Base-by-base conservation (phyloP, 2,113 vertebrate species). In the Octodon degus region DNA sequence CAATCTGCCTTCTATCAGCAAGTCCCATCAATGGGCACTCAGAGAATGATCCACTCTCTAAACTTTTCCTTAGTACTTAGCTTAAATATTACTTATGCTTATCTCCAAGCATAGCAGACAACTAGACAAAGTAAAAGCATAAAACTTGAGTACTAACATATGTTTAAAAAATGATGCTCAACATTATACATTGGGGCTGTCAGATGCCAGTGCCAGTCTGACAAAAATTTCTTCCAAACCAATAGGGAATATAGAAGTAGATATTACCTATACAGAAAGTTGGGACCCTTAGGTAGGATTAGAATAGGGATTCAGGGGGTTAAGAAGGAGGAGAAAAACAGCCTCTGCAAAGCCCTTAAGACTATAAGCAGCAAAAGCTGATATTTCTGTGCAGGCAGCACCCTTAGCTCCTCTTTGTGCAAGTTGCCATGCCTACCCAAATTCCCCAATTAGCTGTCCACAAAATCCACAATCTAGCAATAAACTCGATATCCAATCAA, bases 211-310 rank as follows among this genome's bases (percentile, higher is more conserved):
- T 22, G 20, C 8, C n/a, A 65, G 40, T 79, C 68, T 80, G 63
- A 89, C 19, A 95, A 85, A 67, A 60, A 94, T 89, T 34, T 76
- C 58, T 67, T 16, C 19, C 37, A 90, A 81, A 79, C 22, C 79
- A 89, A 43, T 12, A 91, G 47, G 11, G 43, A 88, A 65, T 10
- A 65, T 34, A 17, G 19, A 14, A 91, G 16, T 53, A 65, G 88
- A 88, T 2, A 40, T 27, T 37, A 68, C 20, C n/a, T 47, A 20
- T 74, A 4, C 4, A 20, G 72, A 43, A 40, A 25, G 22, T 43
- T 74, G 72, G 37, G 70, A 22, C 22, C 22, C 37, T 74, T 12
- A 74, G 68, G 8, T 74, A 16, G 72, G 37, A 19, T 74, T 40
- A 22, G 17, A 72, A 24, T 74, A 40, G 20, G 37, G 37, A 74